Base-by-base conservation (phyloP, 2,888 invertebrate species). In the Thereva nobilitata region DNA sequence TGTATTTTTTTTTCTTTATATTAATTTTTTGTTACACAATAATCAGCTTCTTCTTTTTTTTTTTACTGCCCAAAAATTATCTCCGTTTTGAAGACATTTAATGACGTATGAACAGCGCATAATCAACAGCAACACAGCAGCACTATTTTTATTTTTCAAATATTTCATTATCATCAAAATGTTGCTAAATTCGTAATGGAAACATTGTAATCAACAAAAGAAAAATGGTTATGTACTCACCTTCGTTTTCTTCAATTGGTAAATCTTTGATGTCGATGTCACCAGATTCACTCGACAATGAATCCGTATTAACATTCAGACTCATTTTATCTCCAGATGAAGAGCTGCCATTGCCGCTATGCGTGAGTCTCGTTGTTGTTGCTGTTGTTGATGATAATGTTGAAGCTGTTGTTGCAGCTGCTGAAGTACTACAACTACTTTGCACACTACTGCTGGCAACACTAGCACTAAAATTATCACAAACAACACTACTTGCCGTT, bases 241-340 rank as follows among this genome's bases (percentile, higher is more conserved):
- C 70, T 34, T 61, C 68, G 42, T 40, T 38, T 5, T 70, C 70
- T 41, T 64, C 66, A 34, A 70, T 38, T 57, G 64, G 57, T 53
- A 65, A 50, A 41, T 63, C 59, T 7, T 54, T 49, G n/a, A 54
- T 56, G 7, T 67, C 67, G 53, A 63, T 50, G 44, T 64, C 52
- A 40, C 54, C 53, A 5, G 65, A 66, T 40, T 61, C 56, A 53
- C 66, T 68, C 7, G 70, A 70, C 42, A 70, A 54, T n/a, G 70
- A 70, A 54, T 68, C 67, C 7, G 56, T 40, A 34, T 52, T 70
- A 12, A 67, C 59, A 54, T 63, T 67, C 10, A 64, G 57, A 63
- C 64, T 59, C 8, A 57, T 57, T 41, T 67, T 69, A 56, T 69
- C 69, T 35, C 50, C 67, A 3, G 64, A 65, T 34, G 42, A 44